Conservation (phyloP, 2,797 vertebrate genomes). For the Sebastes iracundus region DNA sequence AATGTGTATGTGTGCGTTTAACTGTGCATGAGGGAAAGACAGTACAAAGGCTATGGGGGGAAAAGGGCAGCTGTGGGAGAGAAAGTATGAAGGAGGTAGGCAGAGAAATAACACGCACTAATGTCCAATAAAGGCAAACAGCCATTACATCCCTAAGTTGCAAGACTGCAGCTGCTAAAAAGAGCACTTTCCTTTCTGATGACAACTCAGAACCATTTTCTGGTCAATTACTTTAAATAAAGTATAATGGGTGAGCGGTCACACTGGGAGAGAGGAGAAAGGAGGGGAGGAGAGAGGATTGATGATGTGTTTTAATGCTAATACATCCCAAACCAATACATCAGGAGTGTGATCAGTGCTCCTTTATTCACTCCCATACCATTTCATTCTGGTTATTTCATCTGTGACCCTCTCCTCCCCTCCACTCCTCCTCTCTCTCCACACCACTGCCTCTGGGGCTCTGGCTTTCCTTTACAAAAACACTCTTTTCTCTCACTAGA, state of each 20-base stretch:
- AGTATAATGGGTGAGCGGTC: slow-evolving; percentile 21
- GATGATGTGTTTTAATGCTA: slow-evolving; percentile 42
- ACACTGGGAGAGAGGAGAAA: background rate
- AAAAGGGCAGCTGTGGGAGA: slow-evolving; percentile 21
- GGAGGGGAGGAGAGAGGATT: slow-evolving; percentile 16
- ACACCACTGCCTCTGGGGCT: background rate
- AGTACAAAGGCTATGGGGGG: slow-evolving; percentile 8
- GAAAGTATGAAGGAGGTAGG: background rate
- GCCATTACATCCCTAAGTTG: slow-evolving; percentile 4
- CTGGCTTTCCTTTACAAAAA: slow-evolving; percentile 15
- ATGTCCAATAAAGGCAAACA: slow-evolving; percentile 32
- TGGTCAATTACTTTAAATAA: slow-evolving; percentile 52
- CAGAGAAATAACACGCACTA: slow-evolving; percentile 10
- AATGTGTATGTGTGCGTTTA: background rate
- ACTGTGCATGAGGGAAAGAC: slow-evolving; percentile 34
- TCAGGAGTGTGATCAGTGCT: slow-evolving; percentile 22
- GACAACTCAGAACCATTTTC: slow-evolving; percentile 38
- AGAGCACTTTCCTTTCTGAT: slow-evolving; percentile 23
- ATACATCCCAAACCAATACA: slow-evolving; percentile 23
- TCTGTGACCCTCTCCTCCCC: slow-evolving; percentile 2
- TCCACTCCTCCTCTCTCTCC: background rate
- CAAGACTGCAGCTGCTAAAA: slow-evolving; percentile 24
- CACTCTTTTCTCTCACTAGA: background rate
- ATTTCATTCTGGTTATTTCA: slow-evolving; percentile 13
- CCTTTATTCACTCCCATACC: slow-evolving; percentile 14